Conservation (phyloP, 2,113 vertebrate genomes). For the Urocolius indicus region DNA sequence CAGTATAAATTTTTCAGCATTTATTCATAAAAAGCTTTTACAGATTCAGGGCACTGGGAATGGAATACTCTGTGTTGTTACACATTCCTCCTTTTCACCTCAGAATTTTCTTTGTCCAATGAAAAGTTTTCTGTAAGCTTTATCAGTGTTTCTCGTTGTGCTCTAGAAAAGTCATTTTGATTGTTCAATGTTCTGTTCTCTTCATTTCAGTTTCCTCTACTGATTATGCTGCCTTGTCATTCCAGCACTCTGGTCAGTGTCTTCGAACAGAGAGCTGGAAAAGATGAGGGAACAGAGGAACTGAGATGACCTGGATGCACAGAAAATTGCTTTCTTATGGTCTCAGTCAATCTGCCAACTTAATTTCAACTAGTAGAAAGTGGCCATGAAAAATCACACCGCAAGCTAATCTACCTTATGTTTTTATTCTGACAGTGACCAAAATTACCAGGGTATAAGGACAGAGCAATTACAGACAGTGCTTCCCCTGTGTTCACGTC, state of each 20-base stretch:
- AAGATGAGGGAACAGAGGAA: not conserved
- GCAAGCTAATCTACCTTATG: not conserved
- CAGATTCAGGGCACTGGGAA: not conserved
- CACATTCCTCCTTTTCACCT: not conserved
- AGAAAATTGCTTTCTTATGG: not conserved
- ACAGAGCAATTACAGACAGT: not conserved
- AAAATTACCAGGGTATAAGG: not conserved
- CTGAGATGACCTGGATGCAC: not conserved
- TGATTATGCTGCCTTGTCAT: not conserved
- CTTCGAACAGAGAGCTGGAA: not conserved
- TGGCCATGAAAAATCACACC: not conserved
- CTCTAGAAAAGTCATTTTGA: not conserved
- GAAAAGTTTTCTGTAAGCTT: not conserved
- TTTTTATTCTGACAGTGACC: not conserved
- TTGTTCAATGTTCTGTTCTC: not conserved
- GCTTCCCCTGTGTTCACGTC: accelerated
- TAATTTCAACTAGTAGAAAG: not conserved
- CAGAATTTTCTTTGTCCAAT: not conserved
- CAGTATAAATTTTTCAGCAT: slow-evolving; percentile 20
- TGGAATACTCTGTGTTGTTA: not conserved
- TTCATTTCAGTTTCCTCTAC: not conserved
- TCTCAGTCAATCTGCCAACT: not conserved
- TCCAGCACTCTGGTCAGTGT: not conserved
- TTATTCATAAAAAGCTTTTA: slow-evolving; percentile 16
- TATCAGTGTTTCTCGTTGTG: not conserved